These are phyloP conservation scores for Murina feae DNA, from an alignment of 2,113 vertebrate genomes.

Conservation along the genomic window DNA sequence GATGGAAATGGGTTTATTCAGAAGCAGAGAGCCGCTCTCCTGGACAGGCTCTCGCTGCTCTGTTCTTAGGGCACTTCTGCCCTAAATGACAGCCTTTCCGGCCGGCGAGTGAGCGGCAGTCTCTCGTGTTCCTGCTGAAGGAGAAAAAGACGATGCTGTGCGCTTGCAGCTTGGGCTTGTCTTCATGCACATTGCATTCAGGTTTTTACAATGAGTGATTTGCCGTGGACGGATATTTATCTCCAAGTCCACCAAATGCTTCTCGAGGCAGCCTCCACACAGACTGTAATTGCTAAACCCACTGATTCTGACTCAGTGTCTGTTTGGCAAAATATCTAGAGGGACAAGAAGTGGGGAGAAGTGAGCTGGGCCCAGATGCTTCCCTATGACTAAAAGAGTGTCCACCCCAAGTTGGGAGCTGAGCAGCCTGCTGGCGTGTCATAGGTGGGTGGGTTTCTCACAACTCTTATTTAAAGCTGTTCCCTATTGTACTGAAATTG, in stretches of 20 bases:
- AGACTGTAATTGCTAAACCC: slow-evolving; percentile 84
- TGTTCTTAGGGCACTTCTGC: slow-evolving; percentile 25
- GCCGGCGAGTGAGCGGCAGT: neutral
- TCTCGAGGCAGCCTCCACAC: slow-evolving; percentile 80
- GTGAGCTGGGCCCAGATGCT: slow-evolving; percentile 81
- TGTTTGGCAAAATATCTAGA: slow-evolving; percentile 85
- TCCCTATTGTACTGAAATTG: slow-evolving; percentile 78
- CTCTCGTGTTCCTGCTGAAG: neutral
- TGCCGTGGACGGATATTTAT: slow-evolving; percentile 77
- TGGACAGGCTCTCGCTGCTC: neutral
- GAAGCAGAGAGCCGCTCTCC: slow-evolving; percentile 65
- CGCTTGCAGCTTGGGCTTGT: slow-evolving; percentile 36
- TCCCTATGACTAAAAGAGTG: slow-evolving; percentile 81
- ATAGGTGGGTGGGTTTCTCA: slow-evolving; percentile 83
- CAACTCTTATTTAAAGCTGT: slow-evolving; percentile 80
- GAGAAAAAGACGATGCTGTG: slow-evolving; percentile 18
- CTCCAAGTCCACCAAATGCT: slow-evolving; percentile 76
- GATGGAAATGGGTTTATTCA: slow-evolving; percentile 61
- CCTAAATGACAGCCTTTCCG: slow-evolving; percentile 22
- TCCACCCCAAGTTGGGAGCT: slow-evolving; percentile 76
- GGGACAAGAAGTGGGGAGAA: slow-evolving; percentile 75
- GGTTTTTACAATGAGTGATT: slow-evolving; percentile 54
- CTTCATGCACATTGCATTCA: slow-evolving; percentile 63
- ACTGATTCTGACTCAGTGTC: slow-evolving; percentile 86
- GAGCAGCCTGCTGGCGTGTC: slow-evolving; percentile 76